Evolutionary conservation across 2,113 vertebrate species (phyloP).

Genomic region (Menura novaehollandiae): DNA sequence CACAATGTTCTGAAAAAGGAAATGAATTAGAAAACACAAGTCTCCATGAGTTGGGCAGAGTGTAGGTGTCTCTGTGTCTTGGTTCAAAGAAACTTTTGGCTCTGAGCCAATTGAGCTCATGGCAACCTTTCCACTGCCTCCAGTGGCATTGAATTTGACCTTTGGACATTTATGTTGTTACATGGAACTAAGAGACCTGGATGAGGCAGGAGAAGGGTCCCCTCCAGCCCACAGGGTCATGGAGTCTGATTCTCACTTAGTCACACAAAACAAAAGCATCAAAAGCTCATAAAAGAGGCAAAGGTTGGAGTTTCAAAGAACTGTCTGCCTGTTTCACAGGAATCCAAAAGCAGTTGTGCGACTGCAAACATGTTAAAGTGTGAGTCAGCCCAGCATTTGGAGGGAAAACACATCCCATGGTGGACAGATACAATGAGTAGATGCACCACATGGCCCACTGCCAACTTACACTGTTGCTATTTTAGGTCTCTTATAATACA

Average conservation of each 20-base stretch:
- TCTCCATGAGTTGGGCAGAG: neutral
- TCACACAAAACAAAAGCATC: neutral
- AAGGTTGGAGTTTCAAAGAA: neutral
- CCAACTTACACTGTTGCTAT: neutral
- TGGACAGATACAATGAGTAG: neutral
- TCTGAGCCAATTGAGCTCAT: neutral
- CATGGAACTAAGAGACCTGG: neutral
- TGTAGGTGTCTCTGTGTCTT: neutral
- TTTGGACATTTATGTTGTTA: neutral
- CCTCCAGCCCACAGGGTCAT: neutral
- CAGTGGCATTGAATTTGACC: neutral
- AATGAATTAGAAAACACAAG: neutral
- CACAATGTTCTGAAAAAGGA: neutral
- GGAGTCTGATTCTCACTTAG: neutral
- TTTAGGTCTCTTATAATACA: neutral
- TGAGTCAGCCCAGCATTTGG: slow-evolving; percentile 11
- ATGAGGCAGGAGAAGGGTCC: neutral
- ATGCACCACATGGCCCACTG: neutral
- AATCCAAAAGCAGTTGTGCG: slow-evolving; percentile 28
- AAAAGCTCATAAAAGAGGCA: neutral
- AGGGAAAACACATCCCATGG: neutral
- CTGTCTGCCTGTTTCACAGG: neutral
- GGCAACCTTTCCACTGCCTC: neutral
- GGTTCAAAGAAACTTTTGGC: neutral
- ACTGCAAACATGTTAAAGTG: neutral